Base-by-base conservation (phyloP, 2,888 invertebrate genomes). In the Ophion costatus region DNA sequence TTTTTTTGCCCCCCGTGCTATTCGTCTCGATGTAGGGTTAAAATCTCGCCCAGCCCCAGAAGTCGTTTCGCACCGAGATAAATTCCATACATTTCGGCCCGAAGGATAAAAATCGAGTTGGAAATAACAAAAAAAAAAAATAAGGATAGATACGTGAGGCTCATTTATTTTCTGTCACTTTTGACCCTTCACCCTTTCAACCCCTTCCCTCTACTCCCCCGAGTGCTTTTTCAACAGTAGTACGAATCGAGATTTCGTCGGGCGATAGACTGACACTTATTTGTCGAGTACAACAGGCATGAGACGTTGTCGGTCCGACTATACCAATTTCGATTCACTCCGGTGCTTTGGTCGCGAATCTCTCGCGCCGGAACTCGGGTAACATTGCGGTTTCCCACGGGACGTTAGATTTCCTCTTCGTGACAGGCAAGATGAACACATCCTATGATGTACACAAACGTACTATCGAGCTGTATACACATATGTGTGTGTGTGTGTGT, bases 221-320 rank as follows among this genome's bases (percentile, higher is more conserved):
- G 22, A 20, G 56, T 51, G 80, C 38, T 67, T 76, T 45, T 14
- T 38, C 64, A 14, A 67, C 84, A 84, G 82, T 82, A 56, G 82
- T 84, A 79, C 78, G 79, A 84, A 75, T 82, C 84, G 79, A 84
- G 84, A 76, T 84, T 84, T 66, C 75, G 75, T 45, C 84, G 75
- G 82, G n/a, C 82, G 84, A 79, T 71, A 71, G 61, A 75, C 63
- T 66, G 79, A 84, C 84, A 76, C 75, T 82, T 79, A 82, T 82
- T 82, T 71, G 74, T 78, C 61, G 75, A 38, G 51, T 73, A 66
- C 71, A 45, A 64, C 57, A 29, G 22, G 42, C 57, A 67, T 56
- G 51, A 45, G 67, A 66, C 71, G 70, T 33, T 63, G 59, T 29
- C 29, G 66, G 69, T 71, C 79, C 61, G 78, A 76, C 79, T 66